phyloP scores from a whole-genome alignment of 2,113 vertebrate genomes.

The Tenrec ecaudatus region DNA sequence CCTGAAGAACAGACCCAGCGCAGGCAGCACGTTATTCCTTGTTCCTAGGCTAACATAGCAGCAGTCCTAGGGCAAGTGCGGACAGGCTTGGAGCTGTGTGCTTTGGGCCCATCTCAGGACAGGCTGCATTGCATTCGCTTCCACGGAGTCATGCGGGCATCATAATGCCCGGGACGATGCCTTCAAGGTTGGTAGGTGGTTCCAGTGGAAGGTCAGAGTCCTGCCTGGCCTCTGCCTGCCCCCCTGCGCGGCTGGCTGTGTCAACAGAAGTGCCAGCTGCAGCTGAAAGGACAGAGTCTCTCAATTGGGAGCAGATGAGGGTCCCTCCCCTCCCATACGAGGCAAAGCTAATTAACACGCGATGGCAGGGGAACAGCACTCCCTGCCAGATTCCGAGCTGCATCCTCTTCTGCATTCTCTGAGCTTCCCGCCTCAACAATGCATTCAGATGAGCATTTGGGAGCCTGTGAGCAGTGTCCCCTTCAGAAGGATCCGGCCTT shows the following conservation, averaged over 20 bases:
- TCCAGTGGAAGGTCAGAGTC: conserved; percentile 54
- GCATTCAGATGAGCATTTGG: conserved; percentile 77
- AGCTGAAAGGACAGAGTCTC: conserved; percentile 56
- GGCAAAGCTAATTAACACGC: conserved; percentile 78
- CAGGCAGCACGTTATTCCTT: not conserved
- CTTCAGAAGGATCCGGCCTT: conserved; percentile 64
- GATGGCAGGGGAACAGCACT: conserved; percentile 64
- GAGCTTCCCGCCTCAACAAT: conserved; percentile 75
- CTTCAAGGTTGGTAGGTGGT: not conserved
- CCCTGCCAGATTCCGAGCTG: conserved; percentile 70
- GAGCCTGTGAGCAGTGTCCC: not conserved
- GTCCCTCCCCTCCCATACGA: conserved; percentile 68
- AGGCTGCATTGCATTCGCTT: not conserved
- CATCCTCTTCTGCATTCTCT: conserved; percentile 77
- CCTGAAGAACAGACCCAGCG: too few relatives aligned
- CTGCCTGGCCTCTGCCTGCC: not conserved
- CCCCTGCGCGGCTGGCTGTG: conserved; percentile 56
- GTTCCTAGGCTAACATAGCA: not conserved
- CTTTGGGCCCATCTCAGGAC: not conserved
- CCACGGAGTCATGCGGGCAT: conserved; percentile 20
- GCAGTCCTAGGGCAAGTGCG: not conserved
- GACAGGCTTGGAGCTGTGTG: not conserved
- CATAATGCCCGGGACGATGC: not conserved
- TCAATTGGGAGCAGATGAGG: conserved; percentile 47
- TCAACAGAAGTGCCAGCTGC: conserved; percentile 78